Conservation (phyloP, 2,113 vertebrate genomes). For the Probosciger aterrimus region DNA sequence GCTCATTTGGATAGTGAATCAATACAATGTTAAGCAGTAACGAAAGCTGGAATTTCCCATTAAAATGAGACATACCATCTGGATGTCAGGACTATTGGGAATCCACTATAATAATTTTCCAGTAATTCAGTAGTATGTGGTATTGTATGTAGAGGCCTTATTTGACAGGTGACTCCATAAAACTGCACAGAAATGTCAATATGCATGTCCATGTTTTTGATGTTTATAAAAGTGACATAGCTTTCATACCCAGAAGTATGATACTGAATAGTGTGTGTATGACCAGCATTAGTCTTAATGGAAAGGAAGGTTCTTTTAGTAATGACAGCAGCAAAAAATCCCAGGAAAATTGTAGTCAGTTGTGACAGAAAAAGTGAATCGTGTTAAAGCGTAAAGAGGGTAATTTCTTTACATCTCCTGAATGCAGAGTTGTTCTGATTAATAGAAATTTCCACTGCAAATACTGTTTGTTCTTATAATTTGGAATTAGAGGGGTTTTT, state of each 20-base stretch:
- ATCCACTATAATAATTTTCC: conserved; percentile 33
- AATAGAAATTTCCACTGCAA: conserved; percentile 45
- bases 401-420: conserved; percentile 24
- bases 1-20: conserved; percentile 15
- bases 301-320: conserved; percentile 59
- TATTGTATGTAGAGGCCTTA: conserved; percentile 63
- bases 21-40: conserved; percentile 17
- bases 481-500: conserved; percentile 26
- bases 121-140: conserved; percentile 53
- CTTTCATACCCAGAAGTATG: conserved; percentile 46
- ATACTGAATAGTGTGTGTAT: conserved; percentile 42
- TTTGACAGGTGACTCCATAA: conserved; percentile 60
- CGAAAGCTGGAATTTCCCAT: conserved; percentile 35
- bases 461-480: conserved; percentile 44
- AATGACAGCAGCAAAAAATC: conserved; percentile 28
- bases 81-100: conserved; percentile 31
- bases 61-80: conserved; percentile 8
- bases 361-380: conserved; percentile 16
- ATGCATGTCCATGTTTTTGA: conserved; percentile 66
- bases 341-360: conserved; percentile 48
- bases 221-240: conserved; percentile 62
- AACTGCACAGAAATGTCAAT: conserved; percentile 61
- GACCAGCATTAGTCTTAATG: conserved; percentile 54
- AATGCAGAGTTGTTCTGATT: conserved; percentile 58
- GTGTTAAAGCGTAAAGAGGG: background rate